Evolutionary conservation across 2,888 invertebrate genomes (phyloP).

Genomic region (Taenaris catops): DNA sequence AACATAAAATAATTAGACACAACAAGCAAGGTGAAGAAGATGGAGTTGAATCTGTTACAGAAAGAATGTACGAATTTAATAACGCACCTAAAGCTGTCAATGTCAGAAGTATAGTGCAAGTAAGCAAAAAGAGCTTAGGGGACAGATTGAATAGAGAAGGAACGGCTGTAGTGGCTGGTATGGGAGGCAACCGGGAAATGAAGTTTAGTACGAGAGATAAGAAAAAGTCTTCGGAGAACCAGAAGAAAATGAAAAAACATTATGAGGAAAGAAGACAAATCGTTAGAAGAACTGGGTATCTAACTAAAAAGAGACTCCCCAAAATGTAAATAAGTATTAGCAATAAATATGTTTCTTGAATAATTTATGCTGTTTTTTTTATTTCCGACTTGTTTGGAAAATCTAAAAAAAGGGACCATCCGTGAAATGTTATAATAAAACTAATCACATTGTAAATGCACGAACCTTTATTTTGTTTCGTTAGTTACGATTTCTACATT

Average conservation of each 20-base stretch:
- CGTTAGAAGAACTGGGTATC: slow-evolving; percentile 66
- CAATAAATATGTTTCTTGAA: too few species aligned
- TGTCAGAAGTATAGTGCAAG: slow-evolving; percentile 67
- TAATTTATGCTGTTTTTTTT: too few species aligned
- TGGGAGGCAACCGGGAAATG: slow-evolving; percentile 89
- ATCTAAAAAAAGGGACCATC: too few species aligned
- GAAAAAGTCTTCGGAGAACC: slow-evolving; percentile 72
- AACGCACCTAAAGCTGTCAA: slow-evolving; percentile 74
- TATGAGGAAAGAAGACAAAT: slow-evolving; percentile 84
- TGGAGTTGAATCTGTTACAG: slow-evolving; percentile 32
- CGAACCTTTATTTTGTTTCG: too few species aligned
- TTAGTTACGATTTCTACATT: too few species aligned
- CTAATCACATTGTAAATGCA: too few species aligned
- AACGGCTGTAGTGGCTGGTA: slow-evolving; percentile 66
- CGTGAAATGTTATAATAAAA: too few species aligned
- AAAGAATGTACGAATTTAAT: slow-evolving; percentile 41
- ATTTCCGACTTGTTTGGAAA: too few species aligned
- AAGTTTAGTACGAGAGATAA: slow-evolving; percentile 83
- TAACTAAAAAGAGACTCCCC: slow-evolving; percentile 46
- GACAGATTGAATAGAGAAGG: slow-evolving; percentile 85
- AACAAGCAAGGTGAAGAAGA: slow-evolving; percentile 45
- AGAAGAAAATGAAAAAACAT: slow-evolving; percentile 83
- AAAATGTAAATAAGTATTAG: too few species aligned
- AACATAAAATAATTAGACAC: slow-evolving; percentile 82
- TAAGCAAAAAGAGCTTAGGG: slow-evolving; percentile 84